phyloP scores from a whole-genome alignment of 2,113 vertebrate genomes.

The Pungitius pungitius region DNA sequence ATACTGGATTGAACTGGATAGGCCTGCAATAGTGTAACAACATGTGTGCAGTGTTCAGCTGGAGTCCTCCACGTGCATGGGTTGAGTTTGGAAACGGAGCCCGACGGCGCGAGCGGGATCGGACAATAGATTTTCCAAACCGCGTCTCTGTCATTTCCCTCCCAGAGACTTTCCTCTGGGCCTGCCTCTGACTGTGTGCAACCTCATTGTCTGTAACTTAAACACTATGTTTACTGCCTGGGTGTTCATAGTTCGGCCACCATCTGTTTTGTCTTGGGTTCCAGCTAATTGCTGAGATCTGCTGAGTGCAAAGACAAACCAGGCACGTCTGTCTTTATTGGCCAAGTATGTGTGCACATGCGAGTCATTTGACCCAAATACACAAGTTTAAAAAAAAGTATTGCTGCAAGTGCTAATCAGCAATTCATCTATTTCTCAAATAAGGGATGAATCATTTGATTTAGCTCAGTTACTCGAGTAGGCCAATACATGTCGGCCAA shows the following conservation, averaged over 20 bases:
- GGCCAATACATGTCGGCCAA: not conserved
- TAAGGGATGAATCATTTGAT: not conserved
- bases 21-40: constrained; percentile 59
- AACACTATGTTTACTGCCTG: constrained; percentile 27
- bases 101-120: constrained; percentile 53
- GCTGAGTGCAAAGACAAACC: not conserved
- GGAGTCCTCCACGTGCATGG: constrained; percentile 69
- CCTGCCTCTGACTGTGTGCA: constrained; percentile 14
- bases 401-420: not conserved
- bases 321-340: not conserved
- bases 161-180: not conserved
- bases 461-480: not conserved
- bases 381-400: constrained; percentile 5
- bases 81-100: constrained; percentile 68
- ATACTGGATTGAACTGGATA: constrained; percentile 76
- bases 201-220: not conserved
- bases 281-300: not conserved
- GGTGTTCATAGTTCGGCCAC: constrained; percentile 17
- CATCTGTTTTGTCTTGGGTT: not conserved
- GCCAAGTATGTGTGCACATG: not conserved
- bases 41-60: constrained; percentile 68
- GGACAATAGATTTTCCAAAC: constrained; percentile 35
- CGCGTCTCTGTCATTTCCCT: constrained; percentile 8
- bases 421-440: not conserved
- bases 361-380: not conserved